A percentile compares a stretch with the other conserved stretches of the same genome.
Conservation (phyloP, 2,113 vertebrate species). For the Helogale parvula region DNA sequence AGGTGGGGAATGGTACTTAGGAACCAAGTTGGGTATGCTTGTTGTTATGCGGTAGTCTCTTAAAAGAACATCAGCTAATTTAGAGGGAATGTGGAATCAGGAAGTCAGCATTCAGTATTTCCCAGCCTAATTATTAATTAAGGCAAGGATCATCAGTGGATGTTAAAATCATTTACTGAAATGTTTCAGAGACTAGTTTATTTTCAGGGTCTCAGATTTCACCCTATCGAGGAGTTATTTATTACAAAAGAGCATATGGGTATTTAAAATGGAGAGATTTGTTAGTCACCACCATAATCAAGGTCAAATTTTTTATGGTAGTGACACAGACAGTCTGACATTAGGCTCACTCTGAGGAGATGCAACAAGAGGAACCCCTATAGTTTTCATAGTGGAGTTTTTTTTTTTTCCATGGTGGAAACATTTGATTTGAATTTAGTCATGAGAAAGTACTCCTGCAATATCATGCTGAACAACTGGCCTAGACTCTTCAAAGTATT, state of each 20-base stretch:
- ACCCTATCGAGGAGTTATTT: not conserved
- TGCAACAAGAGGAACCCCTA: not conserved
- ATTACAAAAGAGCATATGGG: not conserved
- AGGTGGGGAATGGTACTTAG: not conserved
- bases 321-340: not conserved
- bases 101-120: not conserved
- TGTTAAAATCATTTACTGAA: not conserved
- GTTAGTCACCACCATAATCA: not conserved
- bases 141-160: not conserved
- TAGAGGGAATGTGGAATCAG: not conserved
- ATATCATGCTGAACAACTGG: not conserved
- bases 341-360: not conserved
- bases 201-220: not conserved
- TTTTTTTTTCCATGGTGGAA: not conserved
- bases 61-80: not conserved
- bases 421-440: constrained; percentile 13
- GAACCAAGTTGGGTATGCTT: not conserved
- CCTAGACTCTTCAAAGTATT: not conserved
- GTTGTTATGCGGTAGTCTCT: not conserved
- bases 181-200: not conserved
- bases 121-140: not conserved
- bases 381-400: not conserved
- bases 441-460: not conserved
- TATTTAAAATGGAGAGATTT: not conserved
- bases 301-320: not conserved